A percentile compares a stretch with the other conserved stretches of the same genome.
These are phyloP conservation scores for Polia nebulosa DNA, from an alignment of 2,888 invertebrate genomes.

Conservation along the genomic window DNA sequence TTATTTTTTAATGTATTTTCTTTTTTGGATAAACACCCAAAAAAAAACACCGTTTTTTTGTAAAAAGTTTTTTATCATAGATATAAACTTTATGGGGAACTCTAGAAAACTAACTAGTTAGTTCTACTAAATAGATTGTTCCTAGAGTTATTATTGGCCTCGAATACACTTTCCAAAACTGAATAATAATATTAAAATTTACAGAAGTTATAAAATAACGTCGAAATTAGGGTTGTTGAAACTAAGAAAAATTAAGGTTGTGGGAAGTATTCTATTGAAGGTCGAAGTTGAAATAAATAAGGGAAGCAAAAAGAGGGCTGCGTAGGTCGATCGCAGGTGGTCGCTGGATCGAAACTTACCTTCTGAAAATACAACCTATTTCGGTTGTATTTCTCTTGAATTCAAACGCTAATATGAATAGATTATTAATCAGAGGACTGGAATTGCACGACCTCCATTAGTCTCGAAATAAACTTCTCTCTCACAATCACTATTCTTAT, in stretches of 20 bases:
- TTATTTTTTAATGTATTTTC: too few relatives aligned
- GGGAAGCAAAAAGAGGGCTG: neutral
- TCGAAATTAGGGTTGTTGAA: neutral
- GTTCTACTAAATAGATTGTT: neutral
- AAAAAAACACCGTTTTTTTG: too few relatives aligned
- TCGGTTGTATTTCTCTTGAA: constrained; percentile 1
- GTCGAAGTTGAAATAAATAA: neutral
- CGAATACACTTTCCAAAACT: neutral
- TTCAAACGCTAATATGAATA: neutral
- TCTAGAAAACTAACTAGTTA: too few relatives aligned
- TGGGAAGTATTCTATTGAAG: neutral
- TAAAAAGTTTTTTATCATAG: too few relatives aligned
- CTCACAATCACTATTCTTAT: neutral
- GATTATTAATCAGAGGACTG: neutral
- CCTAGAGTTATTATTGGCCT: constrained; percentile 9
- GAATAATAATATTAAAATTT: neutral
- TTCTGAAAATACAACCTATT: constrained; percentile 20
- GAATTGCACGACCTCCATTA: neutral
- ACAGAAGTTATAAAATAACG: neutral
- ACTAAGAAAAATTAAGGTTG: constrained; percentile 1
- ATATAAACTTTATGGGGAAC: too few relatives aligned
- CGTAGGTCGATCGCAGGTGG: neutral
- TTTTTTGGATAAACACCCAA: too few relatives aligned
- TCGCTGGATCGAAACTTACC: neutral
- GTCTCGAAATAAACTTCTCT: neutral